Percentiles rank a stretch among this genome's conserved stretches.
Conservation (phyloP, 2,888 invertebrate genomes). For the Eupithecia subumbrata region DNA sequence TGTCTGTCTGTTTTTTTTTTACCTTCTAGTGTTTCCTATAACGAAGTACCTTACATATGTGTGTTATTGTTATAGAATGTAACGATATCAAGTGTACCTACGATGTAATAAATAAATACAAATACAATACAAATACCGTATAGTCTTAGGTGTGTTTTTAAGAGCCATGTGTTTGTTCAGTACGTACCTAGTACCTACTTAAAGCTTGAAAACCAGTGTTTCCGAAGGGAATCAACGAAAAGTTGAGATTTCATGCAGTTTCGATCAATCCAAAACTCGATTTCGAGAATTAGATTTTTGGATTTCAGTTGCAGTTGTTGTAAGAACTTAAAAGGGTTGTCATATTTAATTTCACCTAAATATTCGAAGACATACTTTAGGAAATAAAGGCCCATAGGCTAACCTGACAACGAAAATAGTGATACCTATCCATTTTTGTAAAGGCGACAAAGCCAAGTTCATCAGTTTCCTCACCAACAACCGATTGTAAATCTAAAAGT, state of each 20-base stretch:
- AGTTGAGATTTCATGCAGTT: background rate
- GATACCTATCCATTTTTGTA: background rate
- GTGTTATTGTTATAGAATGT: too few relatives aligned
- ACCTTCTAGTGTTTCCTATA: too few relatives aligned
- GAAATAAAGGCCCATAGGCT: background rate
- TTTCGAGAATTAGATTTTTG: too few relatives aligned
- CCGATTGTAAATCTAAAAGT: slow-evolving; percentile 30
- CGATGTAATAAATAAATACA: too few relatives aligned
- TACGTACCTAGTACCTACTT: background rate
- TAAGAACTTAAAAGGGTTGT: background rate
- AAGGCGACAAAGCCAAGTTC: slow-evolving; percentile 23
- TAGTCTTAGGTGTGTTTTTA: too few relatives aligned
- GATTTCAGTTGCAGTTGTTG: background rate
- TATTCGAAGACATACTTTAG: background rate
- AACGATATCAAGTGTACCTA: too few relatives aligned
- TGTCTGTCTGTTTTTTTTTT: too few relatives aligned
- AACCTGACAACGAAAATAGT: background rate
- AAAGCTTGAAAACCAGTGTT: background rate
- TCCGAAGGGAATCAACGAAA: background rate
- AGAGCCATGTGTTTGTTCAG: background rate
- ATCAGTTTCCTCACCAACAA: background rate
- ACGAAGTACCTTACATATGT: too few relatives aligned
- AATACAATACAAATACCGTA: too few relatives aligned
- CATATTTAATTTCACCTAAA: background rate
- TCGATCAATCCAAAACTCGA: too few relatives aligned